These are phyloP conservation scores for Oppia nitens DNA, from an alignment of 1,140 invertebrate genomes.

Conservation along the genomic window DNA sequence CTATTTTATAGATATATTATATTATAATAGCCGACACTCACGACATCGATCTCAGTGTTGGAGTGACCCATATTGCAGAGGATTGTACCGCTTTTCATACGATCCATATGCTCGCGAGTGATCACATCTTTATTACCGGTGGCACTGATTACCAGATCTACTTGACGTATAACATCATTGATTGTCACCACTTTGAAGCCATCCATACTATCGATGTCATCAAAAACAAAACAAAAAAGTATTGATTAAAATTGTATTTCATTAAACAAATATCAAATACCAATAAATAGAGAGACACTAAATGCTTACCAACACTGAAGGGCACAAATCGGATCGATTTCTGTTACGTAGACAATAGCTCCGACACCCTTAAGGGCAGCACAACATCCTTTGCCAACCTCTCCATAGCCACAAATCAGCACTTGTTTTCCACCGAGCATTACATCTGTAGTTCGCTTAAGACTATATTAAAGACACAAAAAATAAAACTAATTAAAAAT, in stretches of 20 bases:
- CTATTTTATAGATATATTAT: not conserved
- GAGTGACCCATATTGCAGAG: conserved; percentile 97
- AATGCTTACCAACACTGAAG: conserved; percentile 68
- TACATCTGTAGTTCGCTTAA: conserved; percentile 87
- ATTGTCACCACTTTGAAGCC: conserved; percentile 87
- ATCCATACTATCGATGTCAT: conserved; percentile 63
- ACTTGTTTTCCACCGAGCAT: conserved; percentile 98
- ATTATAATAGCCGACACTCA: conserved; percentile 33
- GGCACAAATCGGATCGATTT: conserved; percentile 96
- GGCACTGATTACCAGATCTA: conserved; percentile 87
- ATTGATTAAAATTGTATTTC: not conserved
- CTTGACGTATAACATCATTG: conserved; percentile 73
- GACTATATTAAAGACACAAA: conserved; percentile 32
- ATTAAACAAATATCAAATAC: conserved; percentile 3
- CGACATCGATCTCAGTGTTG: conserved; percentile 94
- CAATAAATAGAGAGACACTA: not conserved
- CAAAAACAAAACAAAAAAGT: conserved; percentile 1
- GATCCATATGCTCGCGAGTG: conserved; percentile 82
- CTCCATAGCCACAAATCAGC: conserved; percentile 89
- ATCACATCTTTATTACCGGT: conserved; percentile 90
- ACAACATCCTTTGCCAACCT: conserved; percentile 85
- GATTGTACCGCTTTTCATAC: conserved; percentile 91
- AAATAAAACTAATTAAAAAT: conserved; percentile 3
- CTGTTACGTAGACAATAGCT: conserved; percentile 83
- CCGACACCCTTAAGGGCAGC: conserved; percentile 86